Conservation (phyloP, 2,888 invertebrate genomes). For the Eilema depressum region DNA sequence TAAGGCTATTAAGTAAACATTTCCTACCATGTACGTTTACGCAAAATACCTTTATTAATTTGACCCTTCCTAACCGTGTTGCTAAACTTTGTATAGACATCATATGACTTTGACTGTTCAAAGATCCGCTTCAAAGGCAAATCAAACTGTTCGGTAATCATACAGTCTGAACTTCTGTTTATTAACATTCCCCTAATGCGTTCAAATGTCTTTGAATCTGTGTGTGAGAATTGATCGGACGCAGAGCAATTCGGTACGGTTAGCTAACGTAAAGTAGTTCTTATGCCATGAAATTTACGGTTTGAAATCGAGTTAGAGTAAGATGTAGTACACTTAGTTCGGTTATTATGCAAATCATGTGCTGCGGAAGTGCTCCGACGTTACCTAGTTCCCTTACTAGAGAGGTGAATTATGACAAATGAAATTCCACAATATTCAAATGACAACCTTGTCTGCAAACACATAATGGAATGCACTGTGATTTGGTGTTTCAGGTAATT, state of each 20-base stretch:
- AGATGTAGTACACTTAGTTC: constrained; percentile 69
- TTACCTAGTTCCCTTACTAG: constrained; percentile 78
- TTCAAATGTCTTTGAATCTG: constrained; percentile 74
- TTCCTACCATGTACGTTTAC: constrained; percentile 10
- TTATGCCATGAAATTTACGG: constrained; percentile 60
- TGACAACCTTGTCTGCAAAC: constrained; percentile 36
- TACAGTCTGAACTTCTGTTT: constrained; percentile 40
- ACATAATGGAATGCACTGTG: constrained; percentile 34
- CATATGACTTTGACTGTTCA: constrained; percentile 27
- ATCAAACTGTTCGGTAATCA: constrained; percentile 27
- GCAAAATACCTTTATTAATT: constrained; percentile 21
- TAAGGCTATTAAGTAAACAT: constrained; percentile 23
- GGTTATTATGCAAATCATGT: constrained; percentile 83
- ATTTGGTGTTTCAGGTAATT: constrained; percentile 33
- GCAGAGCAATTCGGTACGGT: constrained; percentile 59
- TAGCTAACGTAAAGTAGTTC: constrained; percentile 59
- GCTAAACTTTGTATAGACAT: constrained; percentile 11
- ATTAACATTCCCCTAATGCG: constrained; percentile 66
- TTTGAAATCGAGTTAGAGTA: constrained; percentile 56
- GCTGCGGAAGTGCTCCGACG: constrained; percentile 75
- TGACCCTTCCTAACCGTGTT: constrained; percentile 18
- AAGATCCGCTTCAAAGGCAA: constrained; percentile 29
- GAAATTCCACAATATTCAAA: constrained; percentile 64
- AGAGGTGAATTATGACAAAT: constrained; percentile 81
- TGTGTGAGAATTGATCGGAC: constrained; percentile 77